phyloP scores from a whole-genome alignment of 2,113 vertebrate genomes.

The Paratilapia polleni region DNA sequence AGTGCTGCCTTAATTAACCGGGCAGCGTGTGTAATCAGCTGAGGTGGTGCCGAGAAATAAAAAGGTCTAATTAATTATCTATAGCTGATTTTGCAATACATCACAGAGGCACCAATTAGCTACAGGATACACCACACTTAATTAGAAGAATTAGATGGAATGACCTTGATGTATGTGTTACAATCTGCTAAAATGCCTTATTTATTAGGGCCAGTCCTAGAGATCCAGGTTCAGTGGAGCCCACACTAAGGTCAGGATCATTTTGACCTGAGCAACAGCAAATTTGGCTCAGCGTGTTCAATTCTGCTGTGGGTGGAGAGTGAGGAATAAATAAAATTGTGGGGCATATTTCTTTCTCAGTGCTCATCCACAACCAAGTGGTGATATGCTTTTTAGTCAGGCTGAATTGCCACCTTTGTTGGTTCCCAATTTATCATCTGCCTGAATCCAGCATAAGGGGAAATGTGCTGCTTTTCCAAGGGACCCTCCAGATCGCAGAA shows the following conservation, averaged over 20 bases:
- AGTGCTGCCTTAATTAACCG: slow-evolving; percentile 29
- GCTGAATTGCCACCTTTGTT: slow-evolving; percentile 58
- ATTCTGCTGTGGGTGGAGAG: neutral
- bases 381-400: slow-evolving; percentile 42
- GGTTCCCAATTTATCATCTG: slow-evolving; percentile 59
- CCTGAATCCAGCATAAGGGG: slow-evolving; percentile 8
- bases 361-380: slow-evolving; percentile 55
- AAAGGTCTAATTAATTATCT: slow-evolving; percentile 51
- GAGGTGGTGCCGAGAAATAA: slow-evolving; percentile 18
- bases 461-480: slow-evolving; percentile 37
- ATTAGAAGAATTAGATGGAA: slow-evolving; percentile 7
- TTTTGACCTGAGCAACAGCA: neutral
- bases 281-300: neutral
- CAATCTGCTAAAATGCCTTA: neutral
- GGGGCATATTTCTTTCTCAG: slow-evolving; percentile 45
- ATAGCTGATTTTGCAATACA: neutral
- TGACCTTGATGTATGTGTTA: neutral
- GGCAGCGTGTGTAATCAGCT: slow-evolving; percentile 41
- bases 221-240: no score
- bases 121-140: neutral
- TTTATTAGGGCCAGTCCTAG: neutral
- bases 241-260: neutral
- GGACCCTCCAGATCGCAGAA: slow-evolving; percentile 41
- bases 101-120: slow-evolving; percentile 30
- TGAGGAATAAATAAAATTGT: slow-evolving; percentile 28